Evolutionary conservation across 2,113 vertebrate species (phyloP), one percentile per base, ranked within the genome.

Genomic region (Micromys minutus): DNA sequence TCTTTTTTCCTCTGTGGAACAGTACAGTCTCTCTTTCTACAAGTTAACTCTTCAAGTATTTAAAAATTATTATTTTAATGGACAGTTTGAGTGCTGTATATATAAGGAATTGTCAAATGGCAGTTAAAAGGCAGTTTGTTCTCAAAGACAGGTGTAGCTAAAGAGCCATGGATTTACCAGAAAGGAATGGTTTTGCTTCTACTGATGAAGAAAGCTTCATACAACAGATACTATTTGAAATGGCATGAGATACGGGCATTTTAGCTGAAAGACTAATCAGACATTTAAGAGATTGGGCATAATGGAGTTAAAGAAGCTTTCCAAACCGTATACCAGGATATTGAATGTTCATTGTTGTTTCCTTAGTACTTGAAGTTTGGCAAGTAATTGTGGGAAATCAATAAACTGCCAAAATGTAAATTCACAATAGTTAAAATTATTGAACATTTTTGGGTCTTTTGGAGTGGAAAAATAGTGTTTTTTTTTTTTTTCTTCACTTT

Each of bases 11-110:
- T 55, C n/a, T 87, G 2, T 85, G 65, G n/a, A 92, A 81, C 11
- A 83, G 31, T 88, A 87, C 91, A 65, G 39, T 93, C 29, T 96
- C 26, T 94, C 19, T 96, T 21, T 5, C 15, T 12, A 87, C 47
- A 85, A 59, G 83, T 75, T 94, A 89, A 74, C 57, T 29, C n/a
- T 90, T 93, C 57, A 91, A 29, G 26, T 95, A 85, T 61, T 94
- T 97, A 67, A 94, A 83, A 67, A 29, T 92, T 93, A 76, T 67
- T 96, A 63, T 94, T 91, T 89, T 45, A 87, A 72, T 84, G 90
- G 59, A 36, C 93, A 79, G 55, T 92, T 91, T 96, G 55, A 91
- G 39, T 31, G 65, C 29, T 83, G 1, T 26, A 5, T 26, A n/a
- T 95, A 39, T 6, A 92, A 17, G 67, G 83, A 5, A 76, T 63